Evolutionary conservation across 2,113 vertebrate genomes (phyloP).

Genomic region (Martes martes): DNA sequence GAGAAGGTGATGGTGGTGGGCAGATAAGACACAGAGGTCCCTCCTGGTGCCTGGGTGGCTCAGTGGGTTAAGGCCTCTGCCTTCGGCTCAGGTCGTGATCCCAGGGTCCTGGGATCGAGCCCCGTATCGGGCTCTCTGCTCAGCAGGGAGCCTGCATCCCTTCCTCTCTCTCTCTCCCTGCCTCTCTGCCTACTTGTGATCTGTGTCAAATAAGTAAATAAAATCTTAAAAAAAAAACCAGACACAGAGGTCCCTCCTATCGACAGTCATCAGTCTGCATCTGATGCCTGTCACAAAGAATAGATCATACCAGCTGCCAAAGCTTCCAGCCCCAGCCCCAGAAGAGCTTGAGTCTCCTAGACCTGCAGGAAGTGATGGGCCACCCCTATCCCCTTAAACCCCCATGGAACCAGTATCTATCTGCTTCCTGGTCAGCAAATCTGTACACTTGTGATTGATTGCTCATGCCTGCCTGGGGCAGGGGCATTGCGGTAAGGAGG

Average conservation of each 20-base stretch:
- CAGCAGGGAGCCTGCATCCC: too few species aligned
- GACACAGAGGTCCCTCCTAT: neutral
- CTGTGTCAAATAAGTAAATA: too few species aligned
- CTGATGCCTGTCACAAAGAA: neutral
- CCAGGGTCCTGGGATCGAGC: too few species aligned
- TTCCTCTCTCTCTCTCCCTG: too few species aligned
- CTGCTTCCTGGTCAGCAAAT: neutral
- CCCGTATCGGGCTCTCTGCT: too few species aligned
- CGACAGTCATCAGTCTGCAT: neutral
- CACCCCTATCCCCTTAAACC: too few species aligned
- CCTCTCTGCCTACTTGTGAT: too few species aligned
- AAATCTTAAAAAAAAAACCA: too few species aligned
- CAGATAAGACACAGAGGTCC: neutral
- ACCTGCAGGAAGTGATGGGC: neutral
- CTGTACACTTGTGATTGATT: neutral
- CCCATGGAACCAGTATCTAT: too few species aligned
- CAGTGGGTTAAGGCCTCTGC: too few species aligned
- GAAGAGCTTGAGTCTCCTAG: neutral
- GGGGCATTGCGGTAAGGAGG: rapidly evolving
- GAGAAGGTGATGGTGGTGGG: neutral
- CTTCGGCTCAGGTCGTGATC: too few species aligned
- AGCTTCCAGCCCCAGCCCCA: neutral
- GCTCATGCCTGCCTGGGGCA: neutral
- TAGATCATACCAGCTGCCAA: neutral
- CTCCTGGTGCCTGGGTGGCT: neutral